Percentiles rank a stretch among this genome's conserved stretches.
phyloP scores from a whole-genome alignment of 1,140 invertebrate genomes.

The Phymastichus coffea region DNA sequence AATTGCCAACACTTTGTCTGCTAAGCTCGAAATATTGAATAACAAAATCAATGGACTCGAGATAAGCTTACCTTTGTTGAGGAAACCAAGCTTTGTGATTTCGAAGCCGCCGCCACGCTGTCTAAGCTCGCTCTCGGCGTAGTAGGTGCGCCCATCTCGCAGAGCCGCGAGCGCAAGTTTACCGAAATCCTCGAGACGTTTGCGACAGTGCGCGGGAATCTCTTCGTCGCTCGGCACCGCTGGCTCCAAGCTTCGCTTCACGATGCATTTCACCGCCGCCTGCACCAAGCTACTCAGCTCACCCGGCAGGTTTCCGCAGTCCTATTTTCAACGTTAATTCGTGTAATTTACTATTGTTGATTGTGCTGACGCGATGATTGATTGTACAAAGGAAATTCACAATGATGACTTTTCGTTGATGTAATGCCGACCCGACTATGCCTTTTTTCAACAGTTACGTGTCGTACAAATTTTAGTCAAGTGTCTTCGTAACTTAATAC shows the following conservation, averaged over 20 bases:
- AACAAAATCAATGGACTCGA: too few relatives aligned
- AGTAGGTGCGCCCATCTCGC: constrained; percentile 52
- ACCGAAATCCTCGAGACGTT: constrained; percentile 57
- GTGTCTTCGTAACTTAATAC: too few relatives aligned
- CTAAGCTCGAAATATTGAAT: too few relatives aligned
- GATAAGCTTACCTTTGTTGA: constrained; percentile 40
- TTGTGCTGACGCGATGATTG: too few relatives aligned
- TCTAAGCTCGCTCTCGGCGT: constrained; percentile 54
- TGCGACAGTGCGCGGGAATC: constrained; percentile 54
- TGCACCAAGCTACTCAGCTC: constrained; percentile 50
- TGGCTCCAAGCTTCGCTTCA: constrained; percentile 47
- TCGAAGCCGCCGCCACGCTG: constrained; percentile 47
- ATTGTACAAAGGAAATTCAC: too few relatives aligned
- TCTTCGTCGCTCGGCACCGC: constrained; percentile 43
- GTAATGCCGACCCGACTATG: too few relatives aligned
- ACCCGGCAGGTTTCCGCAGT: constrained; percentile 42
- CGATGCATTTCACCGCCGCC: constrained; percentile 52
- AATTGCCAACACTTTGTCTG: too few relatives aligned
- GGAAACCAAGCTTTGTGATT: constrained; percentile 52
- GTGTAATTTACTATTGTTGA: too few relatives aligned
- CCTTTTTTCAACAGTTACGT: too few relatives aligned
- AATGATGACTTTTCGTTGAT: too few relatives aligned
- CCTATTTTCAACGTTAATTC: constrained; percentile 29
- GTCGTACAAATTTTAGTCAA: too few relatives aligned
- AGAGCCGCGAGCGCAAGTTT: constrained; percentile 53